Evolutionary conservation across 1,140 invertebrate species (phyloP), one percentile per base, ranked within the genome.

Genomic region (Psilanteris sp.): DNA sequence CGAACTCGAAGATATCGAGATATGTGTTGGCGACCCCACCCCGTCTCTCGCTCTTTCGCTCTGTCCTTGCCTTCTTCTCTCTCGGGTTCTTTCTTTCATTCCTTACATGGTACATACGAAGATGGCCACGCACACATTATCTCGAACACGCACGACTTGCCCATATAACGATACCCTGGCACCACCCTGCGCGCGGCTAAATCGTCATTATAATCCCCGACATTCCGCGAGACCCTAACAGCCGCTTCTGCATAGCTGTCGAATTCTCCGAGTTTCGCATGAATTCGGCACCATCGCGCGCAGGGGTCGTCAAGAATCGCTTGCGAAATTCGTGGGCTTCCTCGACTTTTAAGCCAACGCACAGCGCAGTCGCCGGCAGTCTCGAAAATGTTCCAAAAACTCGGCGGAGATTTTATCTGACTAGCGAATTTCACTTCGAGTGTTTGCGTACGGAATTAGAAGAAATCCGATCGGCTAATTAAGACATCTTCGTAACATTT

Each of bases 1-100:
- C 81, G 77, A 86, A 85, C 66, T 61, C 72, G 52, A 32, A 81
- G 82, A 86, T 86, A 85, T 84, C 81, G 78, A 83, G 74, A 83
- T 79, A 82, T 80, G 81, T 83, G 79, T 79, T 80, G 81, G 83
- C 81, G 78, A 83, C 80, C 76, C 76, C 79, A 78, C 80, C 81
- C 78, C 62, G 26, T 43, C 43, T 27, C 22, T 61, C 48, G 32
- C 48, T 31, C 59, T 29, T 24, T 8, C 48, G 14, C 20, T 62
- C 46, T 8, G 10, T 43, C 26, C 13, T 24, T 10, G 4, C 4
- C 43, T 37, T 13, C 15, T 8, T 37, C 22, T 39, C 26, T 11
- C 14, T 26, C 39, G 14, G 32, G 13, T 44, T 57, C 52, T 24
- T 68, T 57, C 50, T 71, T 73, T 39, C 52, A 11, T 48, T 57